Percentiles rank a stretch among this genome's conserved stretches.
Evolutionary conservation across 2,113 vertebrate genomes (phyloP).

Genomic region (Hippoglossus stenolepis): DNA sequence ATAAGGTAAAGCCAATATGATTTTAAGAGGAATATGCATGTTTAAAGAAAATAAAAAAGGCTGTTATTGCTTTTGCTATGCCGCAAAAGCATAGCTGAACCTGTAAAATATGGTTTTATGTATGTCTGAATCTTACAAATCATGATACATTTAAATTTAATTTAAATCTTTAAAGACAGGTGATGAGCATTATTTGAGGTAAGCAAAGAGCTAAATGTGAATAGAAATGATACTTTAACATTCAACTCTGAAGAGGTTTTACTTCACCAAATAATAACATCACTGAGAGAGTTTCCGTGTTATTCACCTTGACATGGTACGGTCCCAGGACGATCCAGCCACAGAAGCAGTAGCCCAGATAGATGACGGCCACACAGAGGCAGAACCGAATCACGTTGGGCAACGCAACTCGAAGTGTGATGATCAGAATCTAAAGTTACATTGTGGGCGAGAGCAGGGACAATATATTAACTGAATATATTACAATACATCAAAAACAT

Average conservation of each 20-base stretch:
- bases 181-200: background rate
- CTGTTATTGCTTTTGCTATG: too few species aligned
- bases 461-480: background rate
- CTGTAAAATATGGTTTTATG: too few species aligned
- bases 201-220: background rate
- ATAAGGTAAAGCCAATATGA: too few species aligned
- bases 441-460: background rate
- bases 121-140: too few species aligned
- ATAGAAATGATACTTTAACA: background rate
- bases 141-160: background rate
- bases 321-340: conserved; percentile 98
- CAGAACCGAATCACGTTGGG: conserved; percentile 96
- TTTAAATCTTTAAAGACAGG: background rate
- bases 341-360: conserved; percentile 97
- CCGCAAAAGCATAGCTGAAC: too few species aligned
- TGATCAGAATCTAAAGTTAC: conserved; percentile 88
- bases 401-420: conserved; percentile 90
- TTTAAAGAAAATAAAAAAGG: too few species aligned
- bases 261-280: background rate
- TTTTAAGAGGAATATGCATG: too few species aligned
- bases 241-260: too few species aligned
- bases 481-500: background rate
- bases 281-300: background rate
- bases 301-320: conserved; percentile 92
- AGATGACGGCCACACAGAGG: conserved; percentile 95